These are phyloP conservation scores for Nannobrachium achirus DNA, from an alignment of 2,113 vertebrate genomes.

Conservation along the genomic window DNA sequence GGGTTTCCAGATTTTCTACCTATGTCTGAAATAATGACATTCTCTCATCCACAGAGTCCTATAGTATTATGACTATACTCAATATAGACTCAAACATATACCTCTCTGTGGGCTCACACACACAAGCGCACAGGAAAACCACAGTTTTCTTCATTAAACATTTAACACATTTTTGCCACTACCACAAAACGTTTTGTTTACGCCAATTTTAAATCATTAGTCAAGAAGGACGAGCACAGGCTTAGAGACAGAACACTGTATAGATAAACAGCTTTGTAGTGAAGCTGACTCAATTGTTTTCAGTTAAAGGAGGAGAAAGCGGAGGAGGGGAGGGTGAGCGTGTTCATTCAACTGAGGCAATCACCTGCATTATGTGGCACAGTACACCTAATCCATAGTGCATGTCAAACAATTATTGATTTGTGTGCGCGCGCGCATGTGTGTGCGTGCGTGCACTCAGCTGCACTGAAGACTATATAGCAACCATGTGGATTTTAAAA, in stretches of 20 bases:
- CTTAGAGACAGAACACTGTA: conserved; percentile 29
- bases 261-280: conserved; percentile 25
- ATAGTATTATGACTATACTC: too few relatives aligned
- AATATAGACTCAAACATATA: too few relatives aligned
- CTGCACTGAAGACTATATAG: background rate
- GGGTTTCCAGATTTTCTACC: too few relatives aligned
- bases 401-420: conserved; percentile 22
- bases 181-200: too few relatives aligned
- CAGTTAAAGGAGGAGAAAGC: conserved; percentile 33
- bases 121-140: background rate
- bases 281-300: conserved; percentile 35
- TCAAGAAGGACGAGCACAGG: background rate
- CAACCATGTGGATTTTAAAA: too few relatives aligned
- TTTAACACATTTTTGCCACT: background rate
- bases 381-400: conserved; percentile 55
- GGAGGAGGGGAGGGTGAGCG: conserved; percentile 52
- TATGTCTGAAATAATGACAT: too few relatives aligned
- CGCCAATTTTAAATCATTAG: too few relatives aligned
- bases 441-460: background rate
- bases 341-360: conserved; percentile 38
- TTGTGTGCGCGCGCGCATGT: background rate
- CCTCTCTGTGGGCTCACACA: background rate
- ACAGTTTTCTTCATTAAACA: background rate
- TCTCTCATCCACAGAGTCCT: too few relatives aligned
- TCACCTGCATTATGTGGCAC: conserved; percentile 61